These are phyloP conservation scores for Hepsetus odoe DNA, from an alignment of 2,113 vertebrate species.

Conservation along the genomic window DNA sequence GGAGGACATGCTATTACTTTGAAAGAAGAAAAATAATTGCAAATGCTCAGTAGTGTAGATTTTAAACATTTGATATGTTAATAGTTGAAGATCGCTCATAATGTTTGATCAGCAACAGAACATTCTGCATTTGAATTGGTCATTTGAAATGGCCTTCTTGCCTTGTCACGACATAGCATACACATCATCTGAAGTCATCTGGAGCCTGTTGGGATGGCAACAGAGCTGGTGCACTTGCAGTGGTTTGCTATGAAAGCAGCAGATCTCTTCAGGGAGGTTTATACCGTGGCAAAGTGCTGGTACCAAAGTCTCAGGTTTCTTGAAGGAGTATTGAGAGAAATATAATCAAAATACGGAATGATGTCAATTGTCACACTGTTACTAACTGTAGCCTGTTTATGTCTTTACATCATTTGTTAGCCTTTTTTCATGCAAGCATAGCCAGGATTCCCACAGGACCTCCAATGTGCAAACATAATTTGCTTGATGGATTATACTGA, in stretches of 20 bases:
- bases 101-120: slow-evolving; percentile 14
- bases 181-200: slow-evolving; percentile 2
- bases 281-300: background rate
- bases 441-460: no score
- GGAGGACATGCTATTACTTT: slow-evolving; percentile 36
- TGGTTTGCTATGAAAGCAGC: slow-evolving; percentile 36
- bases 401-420: no score
- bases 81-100: background rate
- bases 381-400: no score
- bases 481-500: no score
- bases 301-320: background rate
- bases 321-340: background rate
- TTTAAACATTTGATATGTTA: slow-evolving; percentile 32
- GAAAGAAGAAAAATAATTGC: slow-evolving; percentile 18
- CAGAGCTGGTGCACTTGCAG: background rate
- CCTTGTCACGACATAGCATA: background rate
- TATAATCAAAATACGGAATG: no score
- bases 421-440: no score
- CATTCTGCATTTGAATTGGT: background rate
- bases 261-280: background rate
- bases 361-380: no score
- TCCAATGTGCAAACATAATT: no score
- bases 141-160: background rate
- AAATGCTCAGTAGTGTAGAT: slow-evolving; percentile 20
- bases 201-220: slow-evolving; percentile 13